Evolutionary conservation across 2,797 vertebrate genomes (phyloP).

Genomic region (Erethizon dorsatum): DNA sequence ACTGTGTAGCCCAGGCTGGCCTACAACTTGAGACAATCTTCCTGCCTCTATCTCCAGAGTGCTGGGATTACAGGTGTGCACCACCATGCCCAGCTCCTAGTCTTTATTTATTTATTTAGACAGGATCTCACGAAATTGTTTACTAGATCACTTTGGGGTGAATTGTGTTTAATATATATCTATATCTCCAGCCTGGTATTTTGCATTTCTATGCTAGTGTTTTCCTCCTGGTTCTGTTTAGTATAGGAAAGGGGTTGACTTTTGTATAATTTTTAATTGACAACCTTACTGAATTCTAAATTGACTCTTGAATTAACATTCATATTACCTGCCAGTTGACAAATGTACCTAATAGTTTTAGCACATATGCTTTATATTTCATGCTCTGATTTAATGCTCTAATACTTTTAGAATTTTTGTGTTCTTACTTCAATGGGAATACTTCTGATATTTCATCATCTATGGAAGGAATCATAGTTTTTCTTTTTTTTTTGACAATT

Average conservation of each 20-base stretch:
- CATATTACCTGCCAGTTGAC: not conserved
- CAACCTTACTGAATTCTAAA: slow-evolving; percentile 31
- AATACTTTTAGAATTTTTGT: slow-evolving; percentile 10
- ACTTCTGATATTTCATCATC: not conserved
- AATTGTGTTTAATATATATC: slow-evolving; percentile 1
- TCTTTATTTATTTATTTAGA: not conserved
- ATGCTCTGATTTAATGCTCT: not conserved
- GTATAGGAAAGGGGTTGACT: not conserved
- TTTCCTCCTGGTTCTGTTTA: slow-evolving; percentile 32
- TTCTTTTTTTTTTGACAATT: not conserved
- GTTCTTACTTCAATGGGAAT: slow-evolving; percentile 1
- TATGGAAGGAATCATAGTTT: not conserved
- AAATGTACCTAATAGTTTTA: slow-evolving; percentile 6
- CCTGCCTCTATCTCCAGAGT: not conserved
- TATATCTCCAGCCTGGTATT: not conserved
- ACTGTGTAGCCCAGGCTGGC: not conserved
- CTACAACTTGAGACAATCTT: not conserved
- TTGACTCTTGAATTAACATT: slow-evolving; percentile 13
- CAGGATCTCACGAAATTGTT: not conserved
- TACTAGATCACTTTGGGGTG: not conserved
- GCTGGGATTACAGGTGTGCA: not conserved
- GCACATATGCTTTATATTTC: not conserved
- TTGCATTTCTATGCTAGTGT: slow-evolving; percentile 4
- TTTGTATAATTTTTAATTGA: slow-evolving; percentile 42
- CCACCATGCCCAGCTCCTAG: not conserved